Evolutionary conservation across 2,888 invertebrate genomes (phyloP).

Genomic region (Disparrhopalites patrizii): DNA sequence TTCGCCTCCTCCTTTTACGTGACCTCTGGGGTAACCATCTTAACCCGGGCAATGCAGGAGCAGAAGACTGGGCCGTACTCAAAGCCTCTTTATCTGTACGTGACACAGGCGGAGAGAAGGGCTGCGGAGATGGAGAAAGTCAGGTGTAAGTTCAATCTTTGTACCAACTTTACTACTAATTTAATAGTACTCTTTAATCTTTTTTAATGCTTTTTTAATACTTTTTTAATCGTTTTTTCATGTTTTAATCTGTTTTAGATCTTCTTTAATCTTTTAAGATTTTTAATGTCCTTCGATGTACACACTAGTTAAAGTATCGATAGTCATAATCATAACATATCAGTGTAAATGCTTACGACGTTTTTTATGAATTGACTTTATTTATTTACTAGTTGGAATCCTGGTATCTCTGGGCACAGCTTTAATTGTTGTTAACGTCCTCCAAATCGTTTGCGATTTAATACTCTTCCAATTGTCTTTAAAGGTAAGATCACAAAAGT

Average conservation of each 20-base stretch:
- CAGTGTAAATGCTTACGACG: too few relatives aligned
- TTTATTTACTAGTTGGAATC: slow-evolving; percentile 12
- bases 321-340: too few relatives aligned
- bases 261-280: neutral
- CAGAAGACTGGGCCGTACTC: neutral
- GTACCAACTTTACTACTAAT: neutral
- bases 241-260: neutral
- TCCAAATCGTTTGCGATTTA: slow-evolving; percentile 17
- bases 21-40: slow-evolving; percentile 6
- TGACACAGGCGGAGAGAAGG: slow-evolving; percentile 4
- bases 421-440: slow-evolving; percentile 3
- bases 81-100: slow-evolving; percentile 19
- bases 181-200: neutral
- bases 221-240: neutral
- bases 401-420: neutral
- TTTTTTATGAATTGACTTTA: too few relatives aligned
- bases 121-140: neutral
- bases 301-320: too few relatives aligned
- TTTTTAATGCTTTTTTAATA: neutral
- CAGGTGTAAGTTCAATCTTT: slow-evolving; percentile 9
- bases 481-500: slow-evolving; percentile 11
- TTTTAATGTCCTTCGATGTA: neutral
- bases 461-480: slow-evolving; percentile 10
- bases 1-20: slow-evolving; percentile 8
- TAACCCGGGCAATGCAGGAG: slow-evolving; percentile 9